A percentile compares a stretch with the other conserved stretches of the same genome.
These are phyloP conservation scores for Otus sunia DNA, from an alignment of 2,113 vertebrate species.

Conservation along the genomic window DNA sequence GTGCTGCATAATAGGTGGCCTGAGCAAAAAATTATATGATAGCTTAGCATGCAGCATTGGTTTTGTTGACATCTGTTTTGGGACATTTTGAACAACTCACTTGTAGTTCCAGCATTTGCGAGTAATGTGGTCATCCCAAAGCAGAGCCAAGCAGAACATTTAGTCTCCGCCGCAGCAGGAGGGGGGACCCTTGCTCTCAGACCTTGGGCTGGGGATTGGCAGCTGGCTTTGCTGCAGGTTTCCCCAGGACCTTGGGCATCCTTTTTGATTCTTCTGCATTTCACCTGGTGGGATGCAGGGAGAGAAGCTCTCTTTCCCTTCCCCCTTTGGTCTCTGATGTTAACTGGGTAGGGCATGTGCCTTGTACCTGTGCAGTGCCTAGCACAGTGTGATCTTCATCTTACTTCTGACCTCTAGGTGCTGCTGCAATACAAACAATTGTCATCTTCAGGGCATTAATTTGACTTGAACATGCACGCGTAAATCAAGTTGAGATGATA, in stretches of 20 bases:
- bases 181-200: neutral
- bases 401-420: neutral
- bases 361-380: neutral
- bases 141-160: neutral
- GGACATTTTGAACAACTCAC: neutral
- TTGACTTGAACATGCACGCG: accelerated
- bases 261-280: neutral
- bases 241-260: neutral
- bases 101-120: neutral
- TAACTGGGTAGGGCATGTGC: neutral
- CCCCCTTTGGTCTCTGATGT: neutral
- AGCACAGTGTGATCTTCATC: neutral
- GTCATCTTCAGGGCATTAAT: accelerated
- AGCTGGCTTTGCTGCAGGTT: neutral
- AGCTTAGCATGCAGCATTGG: neutral
- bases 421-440: neutral
- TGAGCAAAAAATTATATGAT: neutral
- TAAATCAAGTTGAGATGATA: neutral
- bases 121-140: neutral
- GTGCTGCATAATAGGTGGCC: neutral
- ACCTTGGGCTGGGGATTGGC: accelerated
- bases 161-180: accelerated
- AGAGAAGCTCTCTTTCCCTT: neutral
- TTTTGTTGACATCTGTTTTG: neutral
- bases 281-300: neutral